Base-by-base conservation (phyloP, 1,140 invertebrate genomes). In the Habropoda laboriosa region DNA sequence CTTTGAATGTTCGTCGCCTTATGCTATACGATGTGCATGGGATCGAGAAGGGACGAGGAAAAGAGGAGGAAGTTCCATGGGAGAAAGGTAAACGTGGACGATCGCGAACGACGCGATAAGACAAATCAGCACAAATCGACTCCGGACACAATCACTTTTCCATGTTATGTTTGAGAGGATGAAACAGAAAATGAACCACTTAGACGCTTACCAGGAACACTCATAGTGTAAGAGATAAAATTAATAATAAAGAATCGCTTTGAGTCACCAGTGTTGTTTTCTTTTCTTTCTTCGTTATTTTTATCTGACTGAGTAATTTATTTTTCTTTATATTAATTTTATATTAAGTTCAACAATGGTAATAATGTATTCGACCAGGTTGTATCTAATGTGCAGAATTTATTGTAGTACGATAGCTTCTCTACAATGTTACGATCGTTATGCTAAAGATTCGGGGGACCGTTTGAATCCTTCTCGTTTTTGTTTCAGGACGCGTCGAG, bases 301-400 rank as follows among this genome's bases (percentile, higher is more conserved):
- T n/a, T 21, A 35, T 2, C 55, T 13, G n/a, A 2, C 21, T 16
- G 6, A 7, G 42, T 18, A 16, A 32, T 38, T 18, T 35, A 38
- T 6, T 24, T 4, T 5, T 60, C 10, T 2, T 16, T 24, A n/a
- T 60, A n/a, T n/a, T n/a, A n/a, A n/a, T 35, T 38, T 24, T 38
- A 13, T 1, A n/a, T 0, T 24, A 24, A 1, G 12, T 38, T 18
- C 4, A 24, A 45, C 12, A n/a, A 1, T 27, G 13, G 21, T 4
- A 40, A 30, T 27, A 10, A 77, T 49, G 1, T 3, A 30, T 32
- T 38, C 18, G 4, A 32, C 16, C n/a, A n/a, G n/a, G n/a, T 45
- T 71, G 18, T 79, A 76, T 78, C 71, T 80, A 71, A 68, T 40
- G 81, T 83, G 81, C 81, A 71, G 63, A 80, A 80, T 83, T 83